These are phyloP conservation scores for Tolmerus cingulatus DNA, from an alignment of 2,888 invertebrate species.

Conservation along the genomic window DNA sequence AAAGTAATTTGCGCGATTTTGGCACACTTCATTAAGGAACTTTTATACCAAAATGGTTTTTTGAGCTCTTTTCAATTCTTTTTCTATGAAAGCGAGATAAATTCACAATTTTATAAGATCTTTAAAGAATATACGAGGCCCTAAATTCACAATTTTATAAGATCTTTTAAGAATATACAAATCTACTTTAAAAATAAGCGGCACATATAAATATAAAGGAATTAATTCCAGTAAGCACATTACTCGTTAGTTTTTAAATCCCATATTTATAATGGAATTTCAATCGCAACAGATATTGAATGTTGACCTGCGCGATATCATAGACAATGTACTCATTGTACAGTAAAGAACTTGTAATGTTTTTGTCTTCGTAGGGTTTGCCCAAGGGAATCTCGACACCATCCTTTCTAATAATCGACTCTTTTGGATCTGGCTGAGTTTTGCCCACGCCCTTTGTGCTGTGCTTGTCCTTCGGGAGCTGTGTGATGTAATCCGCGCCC, in stretches of 20 bases:
- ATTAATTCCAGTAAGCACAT: too few species aligned
- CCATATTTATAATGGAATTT: conserved; percentile 81
- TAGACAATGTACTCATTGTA: conserved; percentile 99
- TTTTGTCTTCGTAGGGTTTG: conserved; percentile 63
- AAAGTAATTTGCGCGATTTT: too few species aligned
- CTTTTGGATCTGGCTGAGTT: conserved; percentile 82
- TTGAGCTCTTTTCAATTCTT: too few species aligned
- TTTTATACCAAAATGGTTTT: too few species aligned
- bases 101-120: too few species aligned
- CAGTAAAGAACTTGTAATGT: conserved; percentile 68
- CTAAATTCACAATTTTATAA: too few species aligned
- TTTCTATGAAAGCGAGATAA: too few species aligned
- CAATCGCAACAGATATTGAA: conserved; percentile 86
- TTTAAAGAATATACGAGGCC: too few species aligned
- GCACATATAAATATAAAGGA: too few species aligned
- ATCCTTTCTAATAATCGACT: conserved; percentile 67
- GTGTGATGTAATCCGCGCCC: conserved; percentile 75
- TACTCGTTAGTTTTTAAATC: conserved; percentile 45
- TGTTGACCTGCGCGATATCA: conserved; percentile 91
- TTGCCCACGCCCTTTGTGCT: conserved; percentile 88
- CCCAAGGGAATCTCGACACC: conserved; percentile 84
- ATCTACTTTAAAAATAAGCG: too few species aligned
- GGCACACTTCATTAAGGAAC: too few species aligned
- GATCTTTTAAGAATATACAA: too few species aligned
- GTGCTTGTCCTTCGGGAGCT: conserved; percentile 83